These are phyloP conservation scores for Hesperophylax magnus DNA, from an alignment of 1,140 invertebrate genomes.

Conservation along the genomic window DNA sequence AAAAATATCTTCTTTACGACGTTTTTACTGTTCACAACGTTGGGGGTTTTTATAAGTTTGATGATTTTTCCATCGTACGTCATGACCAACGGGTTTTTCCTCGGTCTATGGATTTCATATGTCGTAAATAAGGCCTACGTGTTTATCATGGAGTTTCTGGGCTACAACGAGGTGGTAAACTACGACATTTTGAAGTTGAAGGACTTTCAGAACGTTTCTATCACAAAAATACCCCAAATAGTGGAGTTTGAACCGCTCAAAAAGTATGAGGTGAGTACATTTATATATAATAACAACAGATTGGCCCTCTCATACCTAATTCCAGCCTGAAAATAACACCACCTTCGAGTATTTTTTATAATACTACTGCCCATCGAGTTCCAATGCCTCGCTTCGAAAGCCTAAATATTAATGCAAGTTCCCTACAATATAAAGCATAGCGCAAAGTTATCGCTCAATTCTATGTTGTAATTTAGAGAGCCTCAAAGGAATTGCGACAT, in stretches of 20 bases:
- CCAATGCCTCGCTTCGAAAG: too few species aligned
- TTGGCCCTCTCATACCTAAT: too few species aligned
- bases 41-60: slow-evolving; percentile 62
- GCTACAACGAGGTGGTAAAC: slow-evolving; percentile 41
- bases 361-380: too few species aligned
- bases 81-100: slow-evolving; percentile 66
- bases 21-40: slow-evolving; percentile 65
- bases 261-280: slow-evolving; percentile 69
- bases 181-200: slow-evolving; percentile 18
- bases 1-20: slow-evolving; percentile 63
- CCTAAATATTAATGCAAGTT: too few species aligned
- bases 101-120: slow-evolving; percentile 66
- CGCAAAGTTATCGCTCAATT: too few species aligned
- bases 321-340: too few species aligned
- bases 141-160: slow-evolving; percentile 63
- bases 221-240: slow-evolving; percentile 63
- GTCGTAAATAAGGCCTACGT: slow-evolving; percentile 62
- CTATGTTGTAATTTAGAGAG: too few species aligned
- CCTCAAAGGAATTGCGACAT: too few species aligned
- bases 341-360: too few species aligned
- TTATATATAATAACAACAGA: too few species aligned
- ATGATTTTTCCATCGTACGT: slow-evolving; percentile 63
- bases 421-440: too few species aligned
- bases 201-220: slow-evolving; percentile 45
- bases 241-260: slow-evolving; percentile 68